phyloP scores from a whole-genome alignment of 2,888 invertebrate species.

The Mellilla xanthometata region DNA sequence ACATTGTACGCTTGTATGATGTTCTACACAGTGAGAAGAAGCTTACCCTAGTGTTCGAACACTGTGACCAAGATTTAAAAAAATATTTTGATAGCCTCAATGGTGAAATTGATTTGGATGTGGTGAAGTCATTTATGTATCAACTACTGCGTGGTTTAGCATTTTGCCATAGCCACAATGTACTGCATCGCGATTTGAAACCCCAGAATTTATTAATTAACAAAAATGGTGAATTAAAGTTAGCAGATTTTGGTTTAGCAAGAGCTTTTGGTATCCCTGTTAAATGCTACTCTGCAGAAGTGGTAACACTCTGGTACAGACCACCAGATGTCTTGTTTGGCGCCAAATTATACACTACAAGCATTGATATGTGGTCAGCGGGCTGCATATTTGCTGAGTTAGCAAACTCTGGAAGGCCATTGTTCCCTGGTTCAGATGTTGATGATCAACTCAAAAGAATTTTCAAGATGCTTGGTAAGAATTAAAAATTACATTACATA shows the following conservation, averaged over 20 bases:
- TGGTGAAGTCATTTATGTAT: slow-evolving; percentile 97
- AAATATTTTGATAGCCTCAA: slow-evolving; percentile 99
- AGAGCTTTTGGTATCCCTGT: slow-evolving; percentile 99
- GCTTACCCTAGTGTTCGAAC: slow-evolving; percentile 98
- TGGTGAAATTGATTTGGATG: slow-evolving; percentile 98
- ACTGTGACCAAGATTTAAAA: slow-evolving; percentile 99
- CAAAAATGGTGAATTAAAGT: slow-evolving; percentile 97
- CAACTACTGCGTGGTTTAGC: slow-evolving; percentile 97
- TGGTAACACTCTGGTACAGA: slow-evolving; percentile 98
- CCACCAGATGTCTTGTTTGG: slow-evolving; percentile 99
- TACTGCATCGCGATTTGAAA: slow-evolving; percentile 96
- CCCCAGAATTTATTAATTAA: slow-evolving; percentile 98
- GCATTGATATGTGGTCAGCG: slow-evolving; percentile 99
- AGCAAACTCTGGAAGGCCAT: slow-evolving; percentile 96
- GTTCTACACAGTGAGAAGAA: slow-evolving; percentile 99
- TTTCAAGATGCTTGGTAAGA: slow-evolving; percentile 94
- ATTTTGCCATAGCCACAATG: slow-evolving; percentile 99
- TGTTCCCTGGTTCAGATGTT: slow-evolving; percentile 99
- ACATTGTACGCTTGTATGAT: slow-evolving; percentile 98
- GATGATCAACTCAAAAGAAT: slow-evolving; percentile 99
- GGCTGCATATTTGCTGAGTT: slow-evolving; percentile 99
- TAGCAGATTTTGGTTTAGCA: slow-evolving; percentile 99
- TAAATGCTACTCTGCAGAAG: slow-evolving; percentile 99
- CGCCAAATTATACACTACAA: slow-evolving; percentile 98
- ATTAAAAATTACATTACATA: no score